Percentiles rank a stretch among this genome's conserved stretches.
Conservation (phyloP, 1,140 invertebrate species). For the Trichonephila clavipes region DNA sequence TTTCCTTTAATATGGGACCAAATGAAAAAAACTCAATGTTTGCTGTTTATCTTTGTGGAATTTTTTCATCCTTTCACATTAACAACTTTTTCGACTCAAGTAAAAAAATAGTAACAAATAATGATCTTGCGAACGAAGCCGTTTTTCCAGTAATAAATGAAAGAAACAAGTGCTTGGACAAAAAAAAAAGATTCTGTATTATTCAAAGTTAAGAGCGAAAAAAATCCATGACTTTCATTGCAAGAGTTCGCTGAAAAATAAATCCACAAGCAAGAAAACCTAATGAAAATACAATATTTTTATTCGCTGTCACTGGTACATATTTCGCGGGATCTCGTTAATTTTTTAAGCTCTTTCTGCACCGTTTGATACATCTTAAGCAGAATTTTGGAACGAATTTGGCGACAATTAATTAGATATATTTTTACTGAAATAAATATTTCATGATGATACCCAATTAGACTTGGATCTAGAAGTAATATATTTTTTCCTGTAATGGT, state of each 20-base stretch:
- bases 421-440: neutral
- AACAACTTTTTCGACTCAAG: no score
- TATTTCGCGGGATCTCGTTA: neutral
- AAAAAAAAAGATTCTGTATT: no score
- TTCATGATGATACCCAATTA: neutral
- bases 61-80: no score
- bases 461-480: neutral
- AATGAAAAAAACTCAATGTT: no score
- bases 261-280: neutral
- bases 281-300: neutral
- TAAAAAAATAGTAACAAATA: no score
- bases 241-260: neutral
- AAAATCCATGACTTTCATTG: neutral
- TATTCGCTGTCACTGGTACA: neutral
- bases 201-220: neutral
- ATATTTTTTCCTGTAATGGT: neutral
- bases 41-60: no score
- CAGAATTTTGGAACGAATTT: neutral
- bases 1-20: no score
- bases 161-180: no score
- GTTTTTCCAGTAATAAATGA: no score
- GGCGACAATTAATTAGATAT: neutral
- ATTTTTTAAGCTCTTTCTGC: neutral
- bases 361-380: neutral
- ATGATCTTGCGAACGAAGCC: no score